Base-by-base conservation (phyloP, 2,888 invertebrate genomes). In the Pristionchus arcanus region DNA sequence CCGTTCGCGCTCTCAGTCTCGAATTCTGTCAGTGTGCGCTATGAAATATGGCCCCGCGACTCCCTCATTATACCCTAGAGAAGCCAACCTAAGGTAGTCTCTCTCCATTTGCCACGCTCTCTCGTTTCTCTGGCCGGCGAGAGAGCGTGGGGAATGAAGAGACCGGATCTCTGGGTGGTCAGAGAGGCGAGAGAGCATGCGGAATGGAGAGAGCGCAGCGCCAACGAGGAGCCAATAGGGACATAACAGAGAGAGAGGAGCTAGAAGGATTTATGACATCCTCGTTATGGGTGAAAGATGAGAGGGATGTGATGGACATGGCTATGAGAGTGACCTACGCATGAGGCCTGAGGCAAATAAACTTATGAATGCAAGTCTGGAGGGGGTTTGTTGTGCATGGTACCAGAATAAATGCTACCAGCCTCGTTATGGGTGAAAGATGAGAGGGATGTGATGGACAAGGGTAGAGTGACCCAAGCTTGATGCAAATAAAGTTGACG, bases 231-330 rank as follows among this genome's bases (percentile, higher is more conserved):
- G 74, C 74, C 74, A 21, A 68, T 25, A 5, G 37, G 11, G 15
- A 13, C 37, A 16, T 19, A 71, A 71, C 71, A 74, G 74, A 21
- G 5, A 3, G 37, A 42, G 31, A 42, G 74, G 74, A 37, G 74
- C 68, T n/a, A 19, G 59, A 25, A 25, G 28, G 68, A 74, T 74
- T 74, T 34, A 74, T 74, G 74, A 34, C 37, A 34, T 74, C 34
- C 34, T 31, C 74, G 74, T 74, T 74, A 74, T 74, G 37, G 21
- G 74, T 19, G 74, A 74, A 15, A 25, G 31, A 74, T 74, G 74
- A 37, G 31, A 31, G 21, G 59, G 59, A 59, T 59, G 68, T 68
- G 42, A 49, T 49, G 42, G 42, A 49, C 42, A 49, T 49, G 42
- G 42, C 42, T 49, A n/a, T n/a, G n/a, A n/a, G n/a, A n/a, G n/a